phyloP scores from a whole-genome alignment of 2,113 vertebrate species.

The Eurystomus gularis region DNA sequence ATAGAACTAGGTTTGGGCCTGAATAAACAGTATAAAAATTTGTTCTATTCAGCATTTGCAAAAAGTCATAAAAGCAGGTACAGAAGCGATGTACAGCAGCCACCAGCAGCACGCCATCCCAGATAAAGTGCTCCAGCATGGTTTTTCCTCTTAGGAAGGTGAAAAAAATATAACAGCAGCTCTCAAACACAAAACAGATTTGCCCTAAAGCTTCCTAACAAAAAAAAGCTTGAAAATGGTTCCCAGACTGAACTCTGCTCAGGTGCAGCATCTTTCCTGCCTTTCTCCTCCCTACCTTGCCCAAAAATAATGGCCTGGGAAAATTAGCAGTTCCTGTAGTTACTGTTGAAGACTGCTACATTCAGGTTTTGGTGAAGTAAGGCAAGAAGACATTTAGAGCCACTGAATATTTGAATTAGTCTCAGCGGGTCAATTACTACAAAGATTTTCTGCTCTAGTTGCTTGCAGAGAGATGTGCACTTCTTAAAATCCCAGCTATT shows the following conservation, averaged over 20 bases:
- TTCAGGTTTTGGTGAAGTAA: not conserved
- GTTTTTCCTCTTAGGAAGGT: not conserved
- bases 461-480: not conserved
- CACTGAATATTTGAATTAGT: slow-evolving; percentile 24
- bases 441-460: slow-evolving; percentile 46
- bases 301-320: not conserved
- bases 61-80: not conserved
- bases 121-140: not conserved
- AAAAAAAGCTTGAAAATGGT: not conserved
- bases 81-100: not conserved
- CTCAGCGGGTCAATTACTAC: slow-evolving; percentile 29
- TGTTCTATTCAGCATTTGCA: not conserved
- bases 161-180: not conserved
- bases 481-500: slow-evolving; percentile 23
- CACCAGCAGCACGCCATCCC: not conserved
- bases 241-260: not conserved
- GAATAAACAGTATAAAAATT: not conserved
- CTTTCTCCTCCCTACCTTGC: not conserved
- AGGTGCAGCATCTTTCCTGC: not conserved
- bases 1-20: not conserved
- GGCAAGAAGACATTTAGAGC: not conserved
- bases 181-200: not conserved
- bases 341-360: not conserved
- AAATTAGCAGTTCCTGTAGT: not conserved
- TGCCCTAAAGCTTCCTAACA: not conserved